A percentile compares a stretch with the other conserved stretches of the same genome.
phyloP scores from a whole-genome alignment of 2,113 vertebrate genomes.

The Syngnathus floridae region DNA sequence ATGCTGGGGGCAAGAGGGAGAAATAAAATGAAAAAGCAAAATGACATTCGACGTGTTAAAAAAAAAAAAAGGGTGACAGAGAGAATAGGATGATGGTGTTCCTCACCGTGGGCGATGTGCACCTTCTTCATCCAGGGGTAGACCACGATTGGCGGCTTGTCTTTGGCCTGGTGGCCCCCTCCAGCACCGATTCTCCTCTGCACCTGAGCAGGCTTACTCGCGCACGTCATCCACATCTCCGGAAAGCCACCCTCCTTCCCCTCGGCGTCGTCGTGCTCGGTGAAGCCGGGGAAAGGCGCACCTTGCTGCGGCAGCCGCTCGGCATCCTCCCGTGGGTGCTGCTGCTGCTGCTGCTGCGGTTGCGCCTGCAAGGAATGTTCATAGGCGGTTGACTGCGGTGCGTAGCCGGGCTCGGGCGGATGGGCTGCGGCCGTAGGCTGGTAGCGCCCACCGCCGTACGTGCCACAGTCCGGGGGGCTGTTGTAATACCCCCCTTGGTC shows the following conservation, averaged over 20 bases:
- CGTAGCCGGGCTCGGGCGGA: constrained; percentile 46
- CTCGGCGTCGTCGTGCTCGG: constrained; percentile 5
- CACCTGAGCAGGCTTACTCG: constrained; percentile 56
- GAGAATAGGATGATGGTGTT: constrained; percentile 2
- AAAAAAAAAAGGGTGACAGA: not conserved
- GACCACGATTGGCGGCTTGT: constrained; percentile 63
- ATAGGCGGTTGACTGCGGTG: constrained; percentile 59
- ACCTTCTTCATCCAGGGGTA: constrained; percentile 71
- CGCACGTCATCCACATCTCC: constrained; percentile 56
- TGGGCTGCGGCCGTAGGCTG: constrained; percentile 42
- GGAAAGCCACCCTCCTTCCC: constrained; percentile 32
- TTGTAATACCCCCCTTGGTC: constrained; percentile 66
- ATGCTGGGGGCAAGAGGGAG: not conserved
- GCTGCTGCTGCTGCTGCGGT: constrained; percentile 18
- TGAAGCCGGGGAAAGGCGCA: constrained; percentile 38
- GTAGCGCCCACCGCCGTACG: constrained; percentile 53
- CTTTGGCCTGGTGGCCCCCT: constrained; percentile 42
- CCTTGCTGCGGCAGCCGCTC: constrained; percentile 36
- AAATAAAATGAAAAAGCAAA: not conserved
- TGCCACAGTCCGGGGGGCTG: constrained; percentile 59
- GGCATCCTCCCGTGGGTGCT: constrained; percentile 42
- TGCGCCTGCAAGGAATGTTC: constrained; percentile 52
- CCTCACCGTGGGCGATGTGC: constrained; percentile 60
- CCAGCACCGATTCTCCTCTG: constrained; percentile 44
- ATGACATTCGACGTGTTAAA: not conserved